Evolutionary conservation across 2,113 vertebrate genomes (phyloP), one percentile per base, ranked within the genome.

Genomic region (Nematolebias whitei): DNA sequence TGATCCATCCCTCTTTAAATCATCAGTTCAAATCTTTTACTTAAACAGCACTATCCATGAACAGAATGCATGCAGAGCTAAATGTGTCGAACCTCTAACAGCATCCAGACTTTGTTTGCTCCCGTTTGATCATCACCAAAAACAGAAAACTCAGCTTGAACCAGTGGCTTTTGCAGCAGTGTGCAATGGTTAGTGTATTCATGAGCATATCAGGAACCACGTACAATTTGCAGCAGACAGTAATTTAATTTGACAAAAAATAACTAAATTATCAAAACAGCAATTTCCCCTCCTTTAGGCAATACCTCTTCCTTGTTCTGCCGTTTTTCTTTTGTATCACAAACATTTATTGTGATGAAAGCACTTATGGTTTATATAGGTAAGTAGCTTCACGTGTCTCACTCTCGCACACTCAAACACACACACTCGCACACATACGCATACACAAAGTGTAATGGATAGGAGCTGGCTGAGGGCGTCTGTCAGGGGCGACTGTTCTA

Each of bases 401-500:
- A 24, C 66, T 66, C 56, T 51, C 69, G 29, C 67, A 38, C 70
- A 52, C 57, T 40, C 71, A 60, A 73, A 55, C 71, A 45, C 81
- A 60, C 74, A 65, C 63, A 58, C 72, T 56, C 81, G 75, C 84
- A 61, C 78, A 65, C 69, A 59, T 71, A 71, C 52, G 68, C 68
- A 78, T 75, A 78, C 84, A 85, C 79, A 87, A 66, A 76, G 68
- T 89, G 91, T 93, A 92, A 93, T 93, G 90, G 92, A 93, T 92
- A 92, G 91, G 90, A 91, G 90, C 90, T 90, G 90, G 88, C 91
- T 91, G 91, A 91, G 92, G 91, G 91, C 90, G 90, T 90, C 91
- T 93, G 92, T 92, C 90, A 91, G 91, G 90, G 90, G 91, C 90
- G 90, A 91, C 90, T 92, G 92, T 93, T 92, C 91, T 93, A 93